Evolutionary conservation across 2,888 invertebrate genomes (phyloP).

Genomic region (Cinara cedri): DNA sequence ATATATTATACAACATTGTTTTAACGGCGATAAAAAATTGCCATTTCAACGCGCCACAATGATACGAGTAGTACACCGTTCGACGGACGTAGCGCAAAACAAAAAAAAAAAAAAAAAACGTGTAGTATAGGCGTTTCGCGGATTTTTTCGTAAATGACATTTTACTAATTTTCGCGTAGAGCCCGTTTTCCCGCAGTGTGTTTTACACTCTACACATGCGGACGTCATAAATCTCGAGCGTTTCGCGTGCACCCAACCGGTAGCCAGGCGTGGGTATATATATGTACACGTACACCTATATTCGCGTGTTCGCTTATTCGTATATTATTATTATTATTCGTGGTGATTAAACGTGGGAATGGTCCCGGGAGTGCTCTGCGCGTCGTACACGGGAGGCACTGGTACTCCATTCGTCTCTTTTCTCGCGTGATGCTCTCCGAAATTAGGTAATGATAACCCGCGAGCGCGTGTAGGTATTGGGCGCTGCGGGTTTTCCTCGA

Average conservation of each 20-base stretch:
- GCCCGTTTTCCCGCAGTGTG: not conserved
- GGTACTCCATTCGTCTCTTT: conserved; percentile 40
- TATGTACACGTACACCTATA: too few relatives aligned
- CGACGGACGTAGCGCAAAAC: too few relatives aligned
- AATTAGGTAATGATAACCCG: conserved; percentile 35
- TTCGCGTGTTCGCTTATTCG: conserved; percentile 32
- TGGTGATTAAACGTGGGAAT: conserved; percentile 53
- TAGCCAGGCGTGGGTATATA: too few relatives aligned
- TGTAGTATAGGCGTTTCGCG: too few relatives aligned
- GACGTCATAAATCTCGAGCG: conserved; percentile 34
- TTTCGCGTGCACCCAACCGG: conserved; percentile 17
- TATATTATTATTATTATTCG: conserved; percentile 34
- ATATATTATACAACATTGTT: too few relatives aligned
- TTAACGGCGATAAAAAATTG: too few relatives aligned
- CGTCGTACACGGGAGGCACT: conserved; percentile 10
- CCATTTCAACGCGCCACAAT: too few relatives aligned
- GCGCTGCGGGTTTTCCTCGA: conserved; percentile 23
- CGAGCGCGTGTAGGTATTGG: too few relatives aligned
- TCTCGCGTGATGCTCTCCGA: conserved; percentile 49
- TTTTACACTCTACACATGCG: conserved; percentile 1
- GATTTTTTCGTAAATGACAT: too few relatives aligned
- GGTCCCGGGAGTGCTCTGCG: conserved; percentile 34
- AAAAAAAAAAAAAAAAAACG: too few relatives aligned
- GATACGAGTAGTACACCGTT: too few relatives aligned
- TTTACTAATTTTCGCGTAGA: too few relatives aligned